Conservation (phyloP, 2,113 vertebrate genomes). For the Rana temporaria region DNA sequence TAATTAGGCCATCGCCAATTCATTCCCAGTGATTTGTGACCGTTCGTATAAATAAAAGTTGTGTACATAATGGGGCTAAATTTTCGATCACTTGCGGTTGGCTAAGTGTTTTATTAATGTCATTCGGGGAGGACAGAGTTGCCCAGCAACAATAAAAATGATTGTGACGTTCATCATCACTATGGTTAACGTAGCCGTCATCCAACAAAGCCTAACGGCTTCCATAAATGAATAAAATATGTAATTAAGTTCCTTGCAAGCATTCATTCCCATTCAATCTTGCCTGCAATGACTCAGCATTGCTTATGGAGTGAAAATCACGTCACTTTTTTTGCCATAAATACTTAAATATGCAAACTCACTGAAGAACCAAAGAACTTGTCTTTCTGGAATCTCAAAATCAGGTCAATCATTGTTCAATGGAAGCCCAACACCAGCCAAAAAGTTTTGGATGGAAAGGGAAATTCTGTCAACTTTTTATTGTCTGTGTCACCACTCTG, state of each 20-base stretch:
- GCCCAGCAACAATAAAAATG: conserved; percentile 4
- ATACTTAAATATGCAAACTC: conserved; percentile 11
- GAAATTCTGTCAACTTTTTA: too few relatives aligned
- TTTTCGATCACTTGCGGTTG: not conserved
- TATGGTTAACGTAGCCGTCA: not conserved
- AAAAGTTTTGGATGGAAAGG: too few relatives aligned
- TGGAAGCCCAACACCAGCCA: too few relatives aligned
- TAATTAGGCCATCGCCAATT: too few relatives aligned
- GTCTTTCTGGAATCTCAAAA: not conserved
- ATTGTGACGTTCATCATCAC: conserved; percentile 9
- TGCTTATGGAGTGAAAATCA: not conserved
- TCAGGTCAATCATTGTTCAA: too few relatives aligned
- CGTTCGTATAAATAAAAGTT: too few relatives aligned
- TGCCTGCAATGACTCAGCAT: conserved; percentile 29
- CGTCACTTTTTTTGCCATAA: not conserved
- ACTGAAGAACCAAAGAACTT: conserved; percentile 1
- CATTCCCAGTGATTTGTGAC: too few relatives aligned
- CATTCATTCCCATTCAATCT: conserved; percentile 10
- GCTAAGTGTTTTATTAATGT: conserved; percentile 20
- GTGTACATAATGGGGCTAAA: not conserved
- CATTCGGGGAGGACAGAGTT: not conserved
- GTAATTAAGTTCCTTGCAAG: conserved; percentile 38
- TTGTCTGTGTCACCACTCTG: too few relatives aligned
- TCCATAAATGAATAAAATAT: conserved; percentile 33
- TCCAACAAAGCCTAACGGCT: conserved; percentile 1